Conservation (phyloP, 2,113 vertebrate genomes). For the Stegastes partitus region DNA sequence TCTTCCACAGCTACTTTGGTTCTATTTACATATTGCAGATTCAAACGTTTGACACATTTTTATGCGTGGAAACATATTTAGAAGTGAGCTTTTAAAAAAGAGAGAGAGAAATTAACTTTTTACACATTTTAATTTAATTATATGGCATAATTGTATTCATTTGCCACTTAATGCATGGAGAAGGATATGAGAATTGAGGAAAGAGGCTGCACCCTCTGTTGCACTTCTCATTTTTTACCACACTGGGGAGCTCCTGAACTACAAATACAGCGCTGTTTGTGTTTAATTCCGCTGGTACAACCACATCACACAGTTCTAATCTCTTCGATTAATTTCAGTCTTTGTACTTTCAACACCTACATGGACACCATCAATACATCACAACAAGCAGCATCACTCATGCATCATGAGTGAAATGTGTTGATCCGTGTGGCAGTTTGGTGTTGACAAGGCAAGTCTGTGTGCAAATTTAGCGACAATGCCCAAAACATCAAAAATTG, state of each 20-base stretch:
- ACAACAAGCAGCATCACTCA: conserved; percentile 14
- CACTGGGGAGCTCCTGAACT: conserved; percentile 73
- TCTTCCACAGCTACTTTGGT: neutral
- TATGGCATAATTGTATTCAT: no score
- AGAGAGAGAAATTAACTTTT: neutral
- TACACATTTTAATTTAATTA: neutral
- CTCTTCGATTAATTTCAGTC: conserved; percentile 19
- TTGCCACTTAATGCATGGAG: no score
- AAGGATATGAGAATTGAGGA: no score
- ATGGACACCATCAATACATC: conserved; percentile 19
- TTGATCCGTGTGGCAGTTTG: conserved; percentile 12
- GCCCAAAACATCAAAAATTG: no score
- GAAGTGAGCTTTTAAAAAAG: no score
- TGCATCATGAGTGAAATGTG: conserved; percentile 2
- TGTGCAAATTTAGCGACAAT: neutral
- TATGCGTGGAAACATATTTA: neutral
- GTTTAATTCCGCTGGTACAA: neutral
- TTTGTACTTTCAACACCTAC: conserved; percentile 20
- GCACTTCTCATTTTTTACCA: conserved; percentile 53
- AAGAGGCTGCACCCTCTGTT: neutral
- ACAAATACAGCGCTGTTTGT: conserved; percentile 31
- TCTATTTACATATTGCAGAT: neutral
- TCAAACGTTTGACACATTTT: neutral
- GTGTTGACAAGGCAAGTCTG: neutral
- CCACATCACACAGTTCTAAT: neutral